Conservation (phyloP, 2,113 vertebrate genomes). For the Carassius gibelio region DNA sequence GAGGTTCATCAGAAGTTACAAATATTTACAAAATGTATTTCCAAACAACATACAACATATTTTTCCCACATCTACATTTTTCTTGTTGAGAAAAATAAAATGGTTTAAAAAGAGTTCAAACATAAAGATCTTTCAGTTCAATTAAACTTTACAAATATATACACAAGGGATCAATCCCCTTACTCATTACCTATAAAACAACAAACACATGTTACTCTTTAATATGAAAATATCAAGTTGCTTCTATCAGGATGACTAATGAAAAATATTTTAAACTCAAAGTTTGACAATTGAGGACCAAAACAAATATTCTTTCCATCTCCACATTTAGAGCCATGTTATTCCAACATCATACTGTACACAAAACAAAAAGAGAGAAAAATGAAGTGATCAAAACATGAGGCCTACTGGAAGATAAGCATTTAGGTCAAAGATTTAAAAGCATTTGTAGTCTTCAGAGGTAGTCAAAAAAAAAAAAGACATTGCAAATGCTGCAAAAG, state of each 20-base stretch:
- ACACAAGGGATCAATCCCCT: not conserved
- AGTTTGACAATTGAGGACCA: not conserved
- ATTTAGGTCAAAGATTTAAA: not conserved
- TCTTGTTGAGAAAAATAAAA: not conserved
- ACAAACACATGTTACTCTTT: not conserved
- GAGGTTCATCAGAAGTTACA: constrained; percentile 43
- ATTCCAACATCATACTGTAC: not conserved
- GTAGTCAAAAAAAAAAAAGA: not conserved
- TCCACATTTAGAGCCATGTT: not conserved
- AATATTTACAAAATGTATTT: constrained; percentile 56
- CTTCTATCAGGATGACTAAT: not conserved
- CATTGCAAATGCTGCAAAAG: not conserved
- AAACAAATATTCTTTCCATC: not conserved
- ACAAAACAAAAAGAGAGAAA: not conserved
- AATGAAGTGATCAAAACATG: not conserved
- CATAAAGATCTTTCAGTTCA: not conserved
- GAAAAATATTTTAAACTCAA: not conserved
- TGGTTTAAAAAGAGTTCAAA: not conserved
- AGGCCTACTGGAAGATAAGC: not conserved
- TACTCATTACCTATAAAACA: not conserved
- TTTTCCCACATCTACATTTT: not conserved
- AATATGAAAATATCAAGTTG: not conserved
- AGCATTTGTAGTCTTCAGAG: constrained; percentile 2
- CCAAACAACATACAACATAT: constrained; percentile 1
- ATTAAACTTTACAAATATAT: not conserved